Conservation (phyloP, 2,797 vertebrate species). For the Gallinago solitaria region DNA sequence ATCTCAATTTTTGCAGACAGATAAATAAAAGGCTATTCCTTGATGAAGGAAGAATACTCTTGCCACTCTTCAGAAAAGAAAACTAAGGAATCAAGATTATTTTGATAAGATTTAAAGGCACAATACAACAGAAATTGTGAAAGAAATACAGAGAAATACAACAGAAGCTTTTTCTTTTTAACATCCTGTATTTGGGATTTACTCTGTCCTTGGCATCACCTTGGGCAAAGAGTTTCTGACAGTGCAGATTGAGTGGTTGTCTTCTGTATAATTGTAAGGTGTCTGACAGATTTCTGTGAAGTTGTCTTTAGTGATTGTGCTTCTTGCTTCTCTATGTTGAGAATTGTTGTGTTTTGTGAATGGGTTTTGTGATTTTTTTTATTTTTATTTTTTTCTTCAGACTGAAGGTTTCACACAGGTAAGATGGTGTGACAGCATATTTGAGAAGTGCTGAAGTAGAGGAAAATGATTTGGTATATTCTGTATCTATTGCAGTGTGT, state of each 20-base stretch:
- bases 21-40: background rate
- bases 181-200: background rate
- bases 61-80: background rate
- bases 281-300: background rate
- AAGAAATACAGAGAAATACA: background rate
- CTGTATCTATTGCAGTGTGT: background rate
- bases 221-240: background rate
- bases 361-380: background rate
- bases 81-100: background rate
- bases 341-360: background rate
- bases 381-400: background rate
- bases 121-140: background rate
- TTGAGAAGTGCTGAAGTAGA: background rate
- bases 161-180: background rate
- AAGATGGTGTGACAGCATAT: background rate
- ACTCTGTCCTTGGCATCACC: background rate
- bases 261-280: background rate
- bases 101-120: background rate
- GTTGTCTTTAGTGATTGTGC: background rate
- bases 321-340: background rate
- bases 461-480: background rate
- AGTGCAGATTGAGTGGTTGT: background rate
- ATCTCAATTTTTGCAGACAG: background rate
- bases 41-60: background rate
- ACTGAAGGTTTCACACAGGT: background rate